phyloP scores from a whole-genome alignment of 1,140 invertebrate species.

The Nixonia krombeini region DNA sequence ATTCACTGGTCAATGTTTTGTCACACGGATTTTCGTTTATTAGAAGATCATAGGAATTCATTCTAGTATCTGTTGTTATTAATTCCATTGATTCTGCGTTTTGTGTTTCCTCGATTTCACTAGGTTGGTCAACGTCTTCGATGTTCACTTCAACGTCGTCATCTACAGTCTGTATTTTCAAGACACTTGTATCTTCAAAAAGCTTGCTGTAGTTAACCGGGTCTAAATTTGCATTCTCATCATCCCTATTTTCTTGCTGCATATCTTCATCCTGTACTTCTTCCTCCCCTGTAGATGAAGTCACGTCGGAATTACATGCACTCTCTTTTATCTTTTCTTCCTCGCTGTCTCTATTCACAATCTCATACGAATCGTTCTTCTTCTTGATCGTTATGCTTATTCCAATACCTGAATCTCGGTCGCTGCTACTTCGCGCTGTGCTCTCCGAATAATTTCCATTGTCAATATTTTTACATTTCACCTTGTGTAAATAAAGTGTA shows the following conservation, averaged over 20 bases:
- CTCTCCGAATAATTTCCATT: slow-evolving; percentile 6
- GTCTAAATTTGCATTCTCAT: background rate
- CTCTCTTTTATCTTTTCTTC: slow-evolving; percentile 12
- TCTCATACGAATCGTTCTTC: slow-evolving; percentile 66
- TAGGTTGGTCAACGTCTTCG: slow-evolving; percentile 43
- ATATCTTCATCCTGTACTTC: no score
- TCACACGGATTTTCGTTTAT: no score
- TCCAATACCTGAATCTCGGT: slow-evolving; percentile 59
- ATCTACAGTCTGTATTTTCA: slow-evolving; percentile 50
- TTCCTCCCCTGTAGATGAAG: background rate
- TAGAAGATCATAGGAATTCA: background rate
- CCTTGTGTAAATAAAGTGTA: slow-evolving; percentile 56
- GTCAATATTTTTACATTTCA: slow-evolving; percentile 40
- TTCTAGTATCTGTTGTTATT: background rate
- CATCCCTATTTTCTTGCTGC: background rate
- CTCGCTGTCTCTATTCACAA: slow-evolving; percentile 57
- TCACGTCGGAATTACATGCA: slow-evolving; percentile 1
- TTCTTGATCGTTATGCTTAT: slow-evolving; percentile 69
- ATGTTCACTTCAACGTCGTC: slow-evolving; percentile 61
- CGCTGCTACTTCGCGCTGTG: slow-evolving; percentile 45
- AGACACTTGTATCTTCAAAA: slow-evolving; percentile 35
- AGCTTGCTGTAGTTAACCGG: background rate
- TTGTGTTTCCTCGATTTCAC: background rate
- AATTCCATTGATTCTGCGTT: background rate
- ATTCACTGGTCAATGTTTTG: no score